A percentile compares a stretch with the other conserved stretches of the same genome.
Evolutionary conservation across 1,140 invertebrate genomes (phyloP).

Genomic region (Cydia pomonella): DNA sequence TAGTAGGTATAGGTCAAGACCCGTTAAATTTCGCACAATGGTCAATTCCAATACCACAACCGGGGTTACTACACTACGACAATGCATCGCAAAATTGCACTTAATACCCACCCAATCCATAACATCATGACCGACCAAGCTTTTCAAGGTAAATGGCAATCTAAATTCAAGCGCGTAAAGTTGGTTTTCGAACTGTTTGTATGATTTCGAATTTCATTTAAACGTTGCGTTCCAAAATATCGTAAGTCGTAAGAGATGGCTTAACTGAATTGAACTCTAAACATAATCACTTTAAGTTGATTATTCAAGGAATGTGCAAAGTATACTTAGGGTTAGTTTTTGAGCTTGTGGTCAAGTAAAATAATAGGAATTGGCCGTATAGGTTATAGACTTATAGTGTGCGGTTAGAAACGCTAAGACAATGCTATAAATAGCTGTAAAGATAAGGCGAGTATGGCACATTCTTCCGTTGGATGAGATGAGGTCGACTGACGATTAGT

Average conservation of each 20-base stretch:
- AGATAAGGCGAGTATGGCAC: slow-evolving; percentile 3
- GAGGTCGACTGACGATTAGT: background rate
- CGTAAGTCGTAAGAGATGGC: background rate
- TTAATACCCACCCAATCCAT: background rate
- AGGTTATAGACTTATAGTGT: background rate
- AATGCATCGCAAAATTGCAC: slow-evolving; percentile 27
- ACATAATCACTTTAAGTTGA: background rate
- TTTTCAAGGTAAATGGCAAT: background rate
- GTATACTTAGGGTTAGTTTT: background rate
- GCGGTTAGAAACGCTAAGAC: background rate
- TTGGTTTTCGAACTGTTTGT: background rate
- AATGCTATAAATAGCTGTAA: slow-evolving; percentile 1
- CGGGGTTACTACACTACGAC: slow-evolving; percentile 27
- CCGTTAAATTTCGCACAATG: slow-evolving; percentile 21
- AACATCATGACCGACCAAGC: background rate
- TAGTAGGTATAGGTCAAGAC: background rate
- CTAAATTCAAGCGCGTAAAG: no score
- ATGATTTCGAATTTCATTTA: background rate
- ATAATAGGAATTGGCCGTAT: slow-evolving; percentile 6
- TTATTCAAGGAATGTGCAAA: background rate
- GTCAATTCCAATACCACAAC: slow-evolving; percentile 25
- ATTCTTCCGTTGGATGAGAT: background rate
- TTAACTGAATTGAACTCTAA: background rate
- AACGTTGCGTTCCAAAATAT: background rate
- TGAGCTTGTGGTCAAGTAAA: background rate